Evolutionary conservation across 37 sponge, comb jelly and placozoan species (phyloP).

Genomic region (Corticium candelabrum): DNA sequence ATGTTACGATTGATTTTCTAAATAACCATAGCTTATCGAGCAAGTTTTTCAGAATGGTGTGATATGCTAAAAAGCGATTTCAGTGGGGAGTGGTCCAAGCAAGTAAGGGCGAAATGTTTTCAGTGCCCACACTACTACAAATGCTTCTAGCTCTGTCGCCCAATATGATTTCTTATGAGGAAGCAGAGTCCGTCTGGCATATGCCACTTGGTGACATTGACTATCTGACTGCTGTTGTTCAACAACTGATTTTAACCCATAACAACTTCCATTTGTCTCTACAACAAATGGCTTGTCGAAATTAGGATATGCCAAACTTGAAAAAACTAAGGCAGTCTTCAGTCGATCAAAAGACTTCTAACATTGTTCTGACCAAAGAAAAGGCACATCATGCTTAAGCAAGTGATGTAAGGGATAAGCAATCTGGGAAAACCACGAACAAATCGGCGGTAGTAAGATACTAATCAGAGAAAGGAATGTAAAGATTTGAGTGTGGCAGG

Average conservation of each 20-base stretch:
- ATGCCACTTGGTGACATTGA: slow-evolving; percentile 41
- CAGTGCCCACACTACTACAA: slow-evolving; percentile 30
- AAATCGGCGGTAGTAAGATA: slow-evolving; percentile 20
- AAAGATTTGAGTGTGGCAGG: neutral
- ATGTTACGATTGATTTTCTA: no score
- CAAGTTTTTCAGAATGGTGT: no score
- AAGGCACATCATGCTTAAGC: no score
- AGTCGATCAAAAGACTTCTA: no score
- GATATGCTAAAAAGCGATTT: no score
- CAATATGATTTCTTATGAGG: slow-evolving; percentile 22
- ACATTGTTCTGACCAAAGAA: no score
- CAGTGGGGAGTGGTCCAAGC: no score
- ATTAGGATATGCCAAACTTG: slow-evolving; percentile 26
- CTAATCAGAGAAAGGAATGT: slow-evolving; percentile 16
- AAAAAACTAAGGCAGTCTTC: slow-evolving; percentile 13
- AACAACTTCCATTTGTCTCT: slow-evolving; percentile 21
- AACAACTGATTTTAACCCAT: slow-evolving; percentile 24
- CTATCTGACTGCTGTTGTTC: slow-evolving; percentile 12
- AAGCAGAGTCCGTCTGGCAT: slow-evolving; percentile 25
- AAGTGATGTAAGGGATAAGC: no score
- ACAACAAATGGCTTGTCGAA: slow-evolving; percentile 21
- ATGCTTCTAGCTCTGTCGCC: slow-evolving; percentile 28
- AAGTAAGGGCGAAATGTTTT: slow-evolving; percentile 25
- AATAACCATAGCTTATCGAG: no score
- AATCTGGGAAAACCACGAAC: slow-evolving; percentile 17